A percentile compares a stretch with the other conserved stretches of the same genome.
These are phyloP conservation scores for Aleiodes sp. DNA, from an alignment of 1,140 invertebrate genomes.

Conservation along the genomic window DNA sequence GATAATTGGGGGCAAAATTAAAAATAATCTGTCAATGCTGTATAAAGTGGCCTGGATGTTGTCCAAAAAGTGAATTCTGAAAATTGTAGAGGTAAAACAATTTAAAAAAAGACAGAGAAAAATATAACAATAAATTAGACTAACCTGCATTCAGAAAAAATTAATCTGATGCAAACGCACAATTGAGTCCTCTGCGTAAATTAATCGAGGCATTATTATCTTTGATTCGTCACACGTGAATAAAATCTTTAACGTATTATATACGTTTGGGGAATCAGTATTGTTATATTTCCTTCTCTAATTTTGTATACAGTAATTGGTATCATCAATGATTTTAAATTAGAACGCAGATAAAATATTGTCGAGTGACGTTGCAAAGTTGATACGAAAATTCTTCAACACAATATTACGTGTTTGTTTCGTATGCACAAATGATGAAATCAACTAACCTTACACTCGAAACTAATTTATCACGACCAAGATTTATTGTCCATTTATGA, in stretches of 20 bases:
- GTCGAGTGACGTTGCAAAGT: constrained; percentile 31
- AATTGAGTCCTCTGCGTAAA: too few relatives aligned
- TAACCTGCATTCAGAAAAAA: too few relatives aligned
- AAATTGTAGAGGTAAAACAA: too few relatives aligned
- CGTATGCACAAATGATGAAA: constrained; percentile 21
- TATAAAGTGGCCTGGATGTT: neutral
- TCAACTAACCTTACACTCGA: constrained; percentile 26
- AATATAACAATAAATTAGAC: too few relatives aligned
- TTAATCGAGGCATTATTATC: too few relatives aligned
- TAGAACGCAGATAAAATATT: constrained; percentile 29
- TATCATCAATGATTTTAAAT: constrained; percentile 8
- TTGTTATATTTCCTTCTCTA: neutral
- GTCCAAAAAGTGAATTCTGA: constrained; percentile 5
- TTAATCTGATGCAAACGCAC: too few relatives aligned
- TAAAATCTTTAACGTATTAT: too few relatives aligned
- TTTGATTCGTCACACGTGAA: too few relatives aligned
- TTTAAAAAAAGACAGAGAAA: too few relatives aligned
- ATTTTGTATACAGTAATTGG: neutral
- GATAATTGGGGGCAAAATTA: neutral
- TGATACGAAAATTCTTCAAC: constrained; percentile 17
- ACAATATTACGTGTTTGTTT: constrained; percentile 2
- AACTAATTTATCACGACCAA: neutral
- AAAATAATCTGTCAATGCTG: neutral
- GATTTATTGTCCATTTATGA: neutral
- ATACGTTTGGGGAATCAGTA: too few relatives aligned